Conservation (phyloP, 2,113 vertebrate species). For the Labeo catla region DNA sequence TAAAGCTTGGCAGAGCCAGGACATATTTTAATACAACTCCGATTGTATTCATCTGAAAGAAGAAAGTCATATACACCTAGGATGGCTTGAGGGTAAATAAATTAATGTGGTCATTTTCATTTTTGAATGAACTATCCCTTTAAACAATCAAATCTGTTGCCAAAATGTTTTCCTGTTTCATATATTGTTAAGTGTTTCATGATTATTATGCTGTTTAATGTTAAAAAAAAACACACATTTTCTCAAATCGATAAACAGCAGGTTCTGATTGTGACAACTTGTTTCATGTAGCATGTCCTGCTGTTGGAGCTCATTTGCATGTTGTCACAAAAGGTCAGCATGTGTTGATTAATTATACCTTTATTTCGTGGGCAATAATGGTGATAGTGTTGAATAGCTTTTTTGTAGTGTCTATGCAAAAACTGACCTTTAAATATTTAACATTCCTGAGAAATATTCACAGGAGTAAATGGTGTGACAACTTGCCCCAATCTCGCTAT, state of each 20-base stretch:
- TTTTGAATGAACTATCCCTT: too few species aligned
- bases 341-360: conserved; percentile 22
- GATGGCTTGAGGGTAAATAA: too few species aligned
- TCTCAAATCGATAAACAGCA: neutral
- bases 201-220: neutral
- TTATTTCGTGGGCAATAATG: neutral
- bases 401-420: neutral
- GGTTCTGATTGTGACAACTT: neutral
- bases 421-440: conserved; percentile 2
- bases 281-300: neutral
- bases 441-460: neutral
- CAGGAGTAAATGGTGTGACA: neutral
- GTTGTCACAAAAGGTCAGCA: neutral
- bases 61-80: too few species aligned
- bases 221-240: neutral
- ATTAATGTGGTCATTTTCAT: too few species aligned
- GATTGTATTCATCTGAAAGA: too few species aligned
- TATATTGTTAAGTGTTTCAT: neutral
- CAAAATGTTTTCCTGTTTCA: neutral
- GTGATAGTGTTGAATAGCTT: neutral
- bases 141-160: neutral
- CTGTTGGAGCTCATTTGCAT: neutral
- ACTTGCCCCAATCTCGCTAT: neutral
- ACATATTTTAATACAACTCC: too few species aligned
- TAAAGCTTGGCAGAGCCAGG: too few species aligned